A percentile compares a stretch with the other conserved stretches of the same genome.
Evolutionary conservation across 2,113 vertebrate genomes (phyloP).

Genomic region (Sitta europaea): DNA sequence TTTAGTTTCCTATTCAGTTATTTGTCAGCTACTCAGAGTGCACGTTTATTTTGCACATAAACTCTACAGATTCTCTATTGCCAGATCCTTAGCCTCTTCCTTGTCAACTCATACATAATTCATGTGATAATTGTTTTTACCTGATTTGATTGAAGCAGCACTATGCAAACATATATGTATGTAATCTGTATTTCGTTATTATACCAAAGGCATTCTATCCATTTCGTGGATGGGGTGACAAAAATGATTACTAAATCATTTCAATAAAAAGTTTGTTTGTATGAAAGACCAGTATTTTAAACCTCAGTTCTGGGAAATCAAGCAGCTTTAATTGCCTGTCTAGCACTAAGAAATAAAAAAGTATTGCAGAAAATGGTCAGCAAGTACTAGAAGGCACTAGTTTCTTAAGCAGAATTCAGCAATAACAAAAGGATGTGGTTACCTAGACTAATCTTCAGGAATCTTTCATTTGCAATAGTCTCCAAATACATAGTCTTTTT

Average conservation of each 20-base stretch:
- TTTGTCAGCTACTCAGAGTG: not conserved
- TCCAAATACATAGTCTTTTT: not conserved
- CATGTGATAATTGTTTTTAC: not conserved
- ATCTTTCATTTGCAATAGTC: not conserved
- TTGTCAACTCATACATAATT: not conserved
- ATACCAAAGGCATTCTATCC: not conserved
- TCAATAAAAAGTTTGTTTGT: not conserved
- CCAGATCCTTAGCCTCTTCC: not conserved
- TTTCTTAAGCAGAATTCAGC: not conserved
- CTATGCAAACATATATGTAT: not conserved
- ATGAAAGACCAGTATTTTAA: not conserved
- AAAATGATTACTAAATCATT: not conserved
- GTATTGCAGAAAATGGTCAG: not conserved
- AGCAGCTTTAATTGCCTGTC: not conserved
- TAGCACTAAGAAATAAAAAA: not conserved
- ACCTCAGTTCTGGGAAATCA: not conserved
- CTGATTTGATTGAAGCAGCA: not conserved
- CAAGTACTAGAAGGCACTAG: not conserved
- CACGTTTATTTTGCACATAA: not conserved
- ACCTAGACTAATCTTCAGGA: not conserved
- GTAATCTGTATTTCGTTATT: not conserved
- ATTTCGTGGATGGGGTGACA: not conserved
- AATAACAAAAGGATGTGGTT: not conserved
- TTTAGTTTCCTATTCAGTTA: not conserved
- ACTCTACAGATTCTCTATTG: not conserved